Evolutionary conservation across 1,140 invertebrate species (phyloP).

Genomic region (Drosophila subobscura): DNA sequence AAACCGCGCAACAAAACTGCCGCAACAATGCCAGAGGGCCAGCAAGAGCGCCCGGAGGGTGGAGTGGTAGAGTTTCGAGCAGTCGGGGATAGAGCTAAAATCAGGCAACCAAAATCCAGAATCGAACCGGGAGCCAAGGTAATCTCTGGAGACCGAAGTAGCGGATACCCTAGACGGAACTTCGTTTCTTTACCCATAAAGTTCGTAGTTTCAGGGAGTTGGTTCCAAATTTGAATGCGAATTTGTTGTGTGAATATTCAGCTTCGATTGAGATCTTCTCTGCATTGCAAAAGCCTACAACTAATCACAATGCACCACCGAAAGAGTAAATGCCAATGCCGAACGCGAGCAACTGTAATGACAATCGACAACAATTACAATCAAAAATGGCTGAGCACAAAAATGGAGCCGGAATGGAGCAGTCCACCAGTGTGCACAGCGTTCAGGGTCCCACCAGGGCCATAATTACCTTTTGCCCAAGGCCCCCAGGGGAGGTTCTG

Average conservation of each 20-base stretch:
- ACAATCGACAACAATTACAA: constrained; percentile 82
- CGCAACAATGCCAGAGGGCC: constrained; percentile 58
- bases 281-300: too few species aligned
- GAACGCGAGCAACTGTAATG: constrained; percentile 61
- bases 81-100: constrained; percentile 35
- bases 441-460: constrained; percentile 24
- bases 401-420: constrained; percentile 54
- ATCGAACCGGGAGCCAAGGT: constrained; percentile 12
- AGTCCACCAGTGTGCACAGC: constrained; percentile 13
- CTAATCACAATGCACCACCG: too few species aligned
- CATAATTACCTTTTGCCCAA: constrained; percentile 73
- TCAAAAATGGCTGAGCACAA: constrained; percentile 70
- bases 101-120: constrained; percentile 69
- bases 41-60: not conserved
- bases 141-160: too few species aligned
- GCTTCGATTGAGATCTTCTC: too few species aligned
- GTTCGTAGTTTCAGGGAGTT: too few species aligned
- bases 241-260: too few species aligned
- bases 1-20: constrained; percentile 63
- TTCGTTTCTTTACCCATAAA: too few species aligned
- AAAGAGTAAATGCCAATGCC: too few species aligned
- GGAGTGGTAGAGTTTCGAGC: not conserved
- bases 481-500: constrained; percentile 8
- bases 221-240: too few species aligned
- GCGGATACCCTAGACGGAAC: too few species aligned